Percentiles rank a stretch among this genome's conserved stretches.
Conservation (phyloP, 92 coral and sea anemone species). For the Umimayanthus chanpuru region DNA sequence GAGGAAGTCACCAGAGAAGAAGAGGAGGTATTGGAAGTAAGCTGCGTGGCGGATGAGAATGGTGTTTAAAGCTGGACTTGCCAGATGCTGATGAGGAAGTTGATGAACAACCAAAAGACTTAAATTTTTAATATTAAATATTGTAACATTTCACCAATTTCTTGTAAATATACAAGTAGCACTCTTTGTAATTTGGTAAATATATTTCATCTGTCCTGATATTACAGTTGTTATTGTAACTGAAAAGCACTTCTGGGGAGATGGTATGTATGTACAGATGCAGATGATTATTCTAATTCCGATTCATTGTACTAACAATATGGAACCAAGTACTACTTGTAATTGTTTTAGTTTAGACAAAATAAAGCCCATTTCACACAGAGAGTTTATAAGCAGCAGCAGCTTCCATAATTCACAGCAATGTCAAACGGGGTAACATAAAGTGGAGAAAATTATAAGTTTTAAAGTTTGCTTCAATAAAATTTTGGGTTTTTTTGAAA, state of each 20-base stretch:
- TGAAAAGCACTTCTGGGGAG: too few relatives aligned
- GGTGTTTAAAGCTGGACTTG: conserved; percentile 11
- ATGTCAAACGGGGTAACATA: not conserved
- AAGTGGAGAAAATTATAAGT: not conserved
- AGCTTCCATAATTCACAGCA: not conserved
- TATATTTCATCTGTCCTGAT: too few relatives aligned
- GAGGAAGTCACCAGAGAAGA: conserved; percentile 25
- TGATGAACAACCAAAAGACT: not conserved
- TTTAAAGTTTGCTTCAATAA: conserved; percentile 13
- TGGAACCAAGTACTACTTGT: not conserved
- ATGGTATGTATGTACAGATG: not conserved
- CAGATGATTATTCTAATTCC: conserved; percentile 2
- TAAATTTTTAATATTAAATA: too few relatives aligned
- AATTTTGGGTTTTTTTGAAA: conserved; percentile 1
- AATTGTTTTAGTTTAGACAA: conserved; percentile 11
- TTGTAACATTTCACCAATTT: too few relatives aligned
- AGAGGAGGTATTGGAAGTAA: conserved; percentile 8
- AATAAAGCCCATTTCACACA: conserved; percentile 26
- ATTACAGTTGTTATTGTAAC: too few relatives aligned
- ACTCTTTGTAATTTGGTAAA: too few relatives aligned
- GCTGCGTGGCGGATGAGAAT: conserved; percentile 11
- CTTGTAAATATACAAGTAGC: too few relatives aligned
- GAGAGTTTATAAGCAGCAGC: not conserved
- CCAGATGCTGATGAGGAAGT: conserved; percentile 22
- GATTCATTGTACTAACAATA: conserved; percentile 16